phyloP scores from a whole-genome alignment of 1,140 invertebrate species.

The Lerema accius region DNA sequence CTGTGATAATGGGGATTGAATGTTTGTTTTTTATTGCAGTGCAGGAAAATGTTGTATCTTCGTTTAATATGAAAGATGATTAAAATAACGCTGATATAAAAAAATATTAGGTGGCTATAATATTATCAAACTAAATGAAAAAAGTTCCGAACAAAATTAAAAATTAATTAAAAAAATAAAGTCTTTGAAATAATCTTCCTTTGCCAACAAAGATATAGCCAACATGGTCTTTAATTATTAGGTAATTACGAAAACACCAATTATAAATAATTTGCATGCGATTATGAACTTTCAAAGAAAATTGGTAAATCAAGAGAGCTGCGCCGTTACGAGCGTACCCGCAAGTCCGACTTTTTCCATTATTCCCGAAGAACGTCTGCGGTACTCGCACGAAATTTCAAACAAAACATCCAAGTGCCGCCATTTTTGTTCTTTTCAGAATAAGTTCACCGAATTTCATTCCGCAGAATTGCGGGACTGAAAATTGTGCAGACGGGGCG shows the following conservation, averaged over 20 bases:
- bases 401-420: constrained; percentile 14
- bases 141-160: too few species aligned
- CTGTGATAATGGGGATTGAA: constrained; percentile 6
- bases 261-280: background rate
- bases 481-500: constrained; percentile 9
- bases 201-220: too few species aligned
- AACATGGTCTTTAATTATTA: too few species aligned
- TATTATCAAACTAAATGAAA: too few species aligned
- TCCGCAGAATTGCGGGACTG: constrained; percentile 4
- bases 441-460: constrained; percentile 13
- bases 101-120: too few species aligned
- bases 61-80: too few species aligned
- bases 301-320: background rate
- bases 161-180: too few species aligned
- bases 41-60: background rate
- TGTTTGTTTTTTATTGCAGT: constrained; percentile 3
- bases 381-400: background rate
- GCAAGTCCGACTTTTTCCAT: background rate
- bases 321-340: background rate
- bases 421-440: constrained; percentile 6
- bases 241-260: too few species aligned
- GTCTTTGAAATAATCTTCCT: too few species aligned
- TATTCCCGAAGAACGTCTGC: background rate
- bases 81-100: too few species aligned
- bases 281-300: background rate